phyloP scores from a whole-genome alignment of 2,113 vertebrate genomes.

The Corvus moneduloides region DNA sequence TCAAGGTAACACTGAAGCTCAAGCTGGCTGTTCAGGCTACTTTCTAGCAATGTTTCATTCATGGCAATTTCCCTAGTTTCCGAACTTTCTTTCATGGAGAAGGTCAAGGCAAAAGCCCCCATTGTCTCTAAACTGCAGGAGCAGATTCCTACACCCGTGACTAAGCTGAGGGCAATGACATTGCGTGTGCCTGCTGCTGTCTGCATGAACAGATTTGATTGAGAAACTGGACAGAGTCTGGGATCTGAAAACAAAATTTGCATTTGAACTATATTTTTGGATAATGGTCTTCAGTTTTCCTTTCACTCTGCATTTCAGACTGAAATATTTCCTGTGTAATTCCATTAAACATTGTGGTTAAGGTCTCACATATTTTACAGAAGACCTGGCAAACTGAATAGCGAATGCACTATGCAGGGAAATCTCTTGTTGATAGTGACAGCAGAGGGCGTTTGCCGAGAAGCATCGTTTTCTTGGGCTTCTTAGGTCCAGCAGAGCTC shows the following conservation, averaged over 20 bases:
- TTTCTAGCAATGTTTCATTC: not conserved
- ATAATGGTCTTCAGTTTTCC: not conserved
- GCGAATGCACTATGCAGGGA: not conserved
- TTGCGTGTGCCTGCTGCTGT: not conserved
- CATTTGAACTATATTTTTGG: not conserved
- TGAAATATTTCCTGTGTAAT: not conserved
- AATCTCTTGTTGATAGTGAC: not conserved
- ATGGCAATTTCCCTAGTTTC: not conserved
- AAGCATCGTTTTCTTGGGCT: rapidly evolving
- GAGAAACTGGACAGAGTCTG: not conserved
- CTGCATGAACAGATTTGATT: not conserved
- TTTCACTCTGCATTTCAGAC: not conserved
- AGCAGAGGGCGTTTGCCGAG: not conserved
- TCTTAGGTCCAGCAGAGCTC: not conserved
- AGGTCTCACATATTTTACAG: not conserved
- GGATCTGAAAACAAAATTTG: not conserved
- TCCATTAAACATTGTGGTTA: not conserved
- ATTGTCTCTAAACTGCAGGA: not conserved
- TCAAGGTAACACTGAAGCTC: not conserved
- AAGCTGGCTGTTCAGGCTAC: not conserved
- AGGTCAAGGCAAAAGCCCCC: not conserved
- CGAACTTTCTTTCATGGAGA: not conserved
- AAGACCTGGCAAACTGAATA: not conserved
- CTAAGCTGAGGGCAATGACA: not conserved
- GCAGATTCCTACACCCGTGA: not conserved